Evolutionary conservation across 1,140 invertebrate species (phyloP).

Genomic region (Meloidogyne exigua): DNA sequence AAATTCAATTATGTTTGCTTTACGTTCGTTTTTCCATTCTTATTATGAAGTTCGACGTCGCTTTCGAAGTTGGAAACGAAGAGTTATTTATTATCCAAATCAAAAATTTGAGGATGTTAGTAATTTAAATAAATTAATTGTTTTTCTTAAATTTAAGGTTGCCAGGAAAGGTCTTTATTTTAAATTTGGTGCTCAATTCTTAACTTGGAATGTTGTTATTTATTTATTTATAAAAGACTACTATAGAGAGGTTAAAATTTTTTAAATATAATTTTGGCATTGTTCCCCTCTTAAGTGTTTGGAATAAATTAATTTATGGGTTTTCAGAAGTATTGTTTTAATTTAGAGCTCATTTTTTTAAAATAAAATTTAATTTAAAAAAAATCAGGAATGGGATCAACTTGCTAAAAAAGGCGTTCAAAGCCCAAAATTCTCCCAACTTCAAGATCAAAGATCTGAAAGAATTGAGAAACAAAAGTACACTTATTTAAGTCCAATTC

Average conservation of each 20-base stretch:
- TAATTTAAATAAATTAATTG: not conserved
- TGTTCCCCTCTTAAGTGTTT: not conserved
- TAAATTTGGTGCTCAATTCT: not conserved
- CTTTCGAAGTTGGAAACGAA: constrained; percentile 11
- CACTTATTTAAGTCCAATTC: not conserved
- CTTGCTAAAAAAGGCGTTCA: not conserved
- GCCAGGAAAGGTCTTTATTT: not conserved
- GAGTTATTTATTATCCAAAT: constrained; percentile 11
- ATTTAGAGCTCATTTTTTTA: not conserved
- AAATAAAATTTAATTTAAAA: not conserved
- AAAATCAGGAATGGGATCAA: not conserved
- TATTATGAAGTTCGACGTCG: constrained; percentile 22
- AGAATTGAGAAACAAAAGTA: not conserved
- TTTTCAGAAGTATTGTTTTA: no score
- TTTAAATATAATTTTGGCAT: no score
- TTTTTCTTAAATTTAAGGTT: not conserved
- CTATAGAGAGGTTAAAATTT: not conserved
- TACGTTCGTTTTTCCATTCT: constrained; percentile 1
- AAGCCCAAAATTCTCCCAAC: not conserved
- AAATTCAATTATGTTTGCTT: not conserved
- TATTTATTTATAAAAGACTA: not conserved
- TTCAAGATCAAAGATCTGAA: not conserved
- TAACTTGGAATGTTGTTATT: not conserved
- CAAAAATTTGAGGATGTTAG: constrained; percentile 4
- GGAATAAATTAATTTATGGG: no score